These are phyloP conservation scores for Apotomis turbidana DNA, from an alignment of 2,888 invertebrate genomes.

Conservation along the genomic window DNA sequence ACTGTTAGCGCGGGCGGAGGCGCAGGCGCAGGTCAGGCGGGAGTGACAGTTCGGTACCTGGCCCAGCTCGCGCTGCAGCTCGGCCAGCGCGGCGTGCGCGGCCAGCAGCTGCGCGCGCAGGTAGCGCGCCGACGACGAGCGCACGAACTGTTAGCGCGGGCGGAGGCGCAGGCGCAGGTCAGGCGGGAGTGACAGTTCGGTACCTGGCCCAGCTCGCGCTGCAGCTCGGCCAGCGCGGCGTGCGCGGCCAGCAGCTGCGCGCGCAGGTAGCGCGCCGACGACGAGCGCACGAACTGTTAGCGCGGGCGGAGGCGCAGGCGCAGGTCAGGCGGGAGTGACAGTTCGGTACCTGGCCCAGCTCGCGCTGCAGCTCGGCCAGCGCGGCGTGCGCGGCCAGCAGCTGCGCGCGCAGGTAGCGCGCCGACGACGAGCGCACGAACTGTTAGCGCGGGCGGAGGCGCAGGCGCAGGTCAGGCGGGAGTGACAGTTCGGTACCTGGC, in stretches of 20 bases:
- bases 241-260: conserved; percentile 47
- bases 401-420: conserved; percentile 52
- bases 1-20: too few species aligned
- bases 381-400: conserved; percentile 56
- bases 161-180: too few species aligned
- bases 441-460: too few species aligned
- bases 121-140: conserved; percentile 42
- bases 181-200: too few species aligned
- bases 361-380: conserved; percentile 32
- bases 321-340: too few species aligned
- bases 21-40: too few species aligned
- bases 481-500: conserved; percentile 41
- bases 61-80: conserved; percentile 48
- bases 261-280: conserved; percentile 29
- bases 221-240: conserved; percentile 44
- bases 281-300: conserved; percentile 44
- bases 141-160: conserved; percentile 43
- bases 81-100: conserved; percentile 54
- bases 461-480: conserved; percentile 35
- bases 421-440: conserved; percentile 47
- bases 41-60: conserved; percentile 31
- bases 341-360: conserved; percentile 9
- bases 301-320: too few species aligned
- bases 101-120: conserved; percentile 56
- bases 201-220: conserved; percentile 28